These are phyloP conservation scores for Lates calcarifer DNA, from an alignment of 2,113 vertebrate species.

Conservation along the genomic window DNA sequence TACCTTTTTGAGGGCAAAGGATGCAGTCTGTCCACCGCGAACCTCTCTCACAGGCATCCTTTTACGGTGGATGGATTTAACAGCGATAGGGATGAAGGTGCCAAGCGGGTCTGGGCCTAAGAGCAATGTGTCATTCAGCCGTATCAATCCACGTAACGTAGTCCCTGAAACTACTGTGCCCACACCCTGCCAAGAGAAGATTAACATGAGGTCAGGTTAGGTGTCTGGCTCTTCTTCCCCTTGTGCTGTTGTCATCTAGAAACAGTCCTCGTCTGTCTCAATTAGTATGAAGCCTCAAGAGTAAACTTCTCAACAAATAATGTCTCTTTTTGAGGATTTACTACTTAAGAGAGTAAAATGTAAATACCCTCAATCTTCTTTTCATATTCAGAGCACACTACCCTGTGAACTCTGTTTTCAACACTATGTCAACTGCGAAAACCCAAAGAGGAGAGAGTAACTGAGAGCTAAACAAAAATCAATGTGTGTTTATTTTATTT, in stretches of 20 bases:
- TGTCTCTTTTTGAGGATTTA: not conserved
- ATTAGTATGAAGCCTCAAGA: not conserved
- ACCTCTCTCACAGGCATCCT: slow-evolving; percentile 97
- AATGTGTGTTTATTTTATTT: not conserved
- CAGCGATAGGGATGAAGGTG: slow-evolving; percentile 91
- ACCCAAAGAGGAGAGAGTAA: too few species aligned
- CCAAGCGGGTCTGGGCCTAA: slow-evolving; percentile 94
- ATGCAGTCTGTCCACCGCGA: slow-evolving; percentile 94
- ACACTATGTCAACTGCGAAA: not conserved
- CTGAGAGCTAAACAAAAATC: not conserved
- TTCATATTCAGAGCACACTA: not conserved
- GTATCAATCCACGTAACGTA: slow-evolving; percentile 92
- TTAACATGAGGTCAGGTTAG: not conserved
- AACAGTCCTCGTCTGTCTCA: not conserved
- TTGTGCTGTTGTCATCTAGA: not conserved
- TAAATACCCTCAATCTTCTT: not conserved
- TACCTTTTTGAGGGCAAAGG: slow-evolving; percentile 96
- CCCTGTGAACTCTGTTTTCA: not conserved
- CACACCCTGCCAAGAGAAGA: slow-evolving; percentile 86
- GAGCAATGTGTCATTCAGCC: slow-evolving; percentile 92
- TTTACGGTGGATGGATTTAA: slow-evolving; percentile 97
- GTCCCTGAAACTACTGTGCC: slow-evolving; percentile 97
- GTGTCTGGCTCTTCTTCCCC: not conserved
- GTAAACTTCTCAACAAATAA: not conserved
- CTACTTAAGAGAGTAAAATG: not conserved